These are phyloP conservation scores for Smittia sp. DNA, from an alignment of 2,888 invertebrate species.

Conservation along the genomic window DNA sequence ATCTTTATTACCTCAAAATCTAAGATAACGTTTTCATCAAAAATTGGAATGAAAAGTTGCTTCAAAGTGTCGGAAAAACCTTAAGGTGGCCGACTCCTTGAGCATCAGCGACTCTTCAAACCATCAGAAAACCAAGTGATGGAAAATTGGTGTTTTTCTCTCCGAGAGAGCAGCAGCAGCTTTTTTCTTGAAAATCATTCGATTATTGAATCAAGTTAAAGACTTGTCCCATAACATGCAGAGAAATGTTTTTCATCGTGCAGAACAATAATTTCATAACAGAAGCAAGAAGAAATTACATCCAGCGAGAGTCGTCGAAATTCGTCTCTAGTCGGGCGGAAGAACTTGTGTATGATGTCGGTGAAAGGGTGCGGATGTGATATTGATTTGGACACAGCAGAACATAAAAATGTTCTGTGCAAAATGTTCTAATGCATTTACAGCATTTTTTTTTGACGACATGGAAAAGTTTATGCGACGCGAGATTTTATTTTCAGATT, in stretches of 20 bases:
- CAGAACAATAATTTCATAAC: neutral
- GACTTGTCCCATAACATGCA: neutral
- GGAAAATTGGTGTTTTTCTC: conserved; percentile 1
- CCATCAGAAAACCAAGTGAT: neutral
- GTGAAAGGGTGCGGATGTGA: neutral
- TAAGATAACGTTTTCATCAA: too few relatives aligned
- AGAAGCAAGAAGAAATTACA: conserved; percentile 1
- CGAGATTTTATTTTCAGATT: neutral
- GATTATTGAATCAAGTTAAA: neutral
- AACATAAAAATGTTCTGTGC: neutral
- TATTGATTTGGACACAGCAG: conserved; percentile 10
- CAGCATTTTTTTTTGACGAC: too few relatives aligned
- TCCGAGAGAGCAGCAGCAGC: neutral
- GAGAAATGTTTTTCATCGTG: too few relatives aligned
- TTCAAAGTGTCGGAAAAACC: too few relatives aligned
- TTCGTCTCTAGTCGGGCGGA: neutral
- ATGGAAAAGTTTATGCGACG: neutral
- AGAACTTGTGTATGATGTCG: neutral
- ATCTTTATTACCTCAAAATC: too few relatives aligned
- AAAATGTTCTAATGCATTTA: too few relatives aligned
- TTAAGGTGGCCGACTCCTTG: too few relatives aligned
- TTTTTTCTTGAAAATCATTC: neutral
- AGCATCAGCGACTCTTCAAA: too few relatives aligned
- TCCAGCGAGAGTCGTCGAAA: neutral
- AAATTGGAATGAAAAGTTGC: too few relatives aligned